phyloP scores from a whole-genome alignment of 30 jellyfish, hydroid and myxozoan genomes.

The Euphysa ruthae region DNA sequence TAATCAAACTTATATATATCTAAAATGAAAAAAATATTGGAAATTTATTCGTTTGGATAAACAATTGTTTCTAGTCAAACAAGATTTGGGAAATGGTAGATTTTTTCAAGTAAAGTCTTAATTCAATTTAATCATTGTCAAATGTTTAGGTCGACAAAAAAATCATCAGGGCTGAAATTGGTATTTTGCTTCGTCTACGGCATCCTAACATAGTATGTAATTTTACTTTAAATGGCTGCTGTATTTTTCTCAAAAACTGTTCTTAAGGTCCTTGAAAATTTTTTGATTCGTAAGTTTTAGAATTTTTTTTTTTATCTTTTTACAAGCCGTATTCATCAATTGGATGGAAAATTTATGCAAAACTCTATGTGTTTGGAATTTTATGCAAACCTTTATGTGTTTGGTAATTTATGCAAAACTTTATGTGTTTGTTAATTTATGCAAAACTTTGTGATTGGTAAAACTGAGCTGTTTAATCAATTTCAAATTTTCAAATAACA shows the following conservation, averaged over 20 bases:
- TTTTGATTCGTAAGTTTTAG: not conserved
- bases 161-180: conserved; percentile 81
- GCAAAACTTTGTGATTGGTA: not conserved
- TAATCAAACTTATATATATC: too few relatives aligned
- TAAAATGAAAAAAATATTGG: too few relatives aligned
- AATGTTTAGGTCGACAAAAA: conserved; percentile 70
- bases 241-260: not conserved
- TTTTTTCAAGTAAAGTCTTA: too few relatives aligned
- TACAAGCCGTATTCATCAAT: too few relatives aligned
- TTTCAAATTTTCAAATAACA: too few relatives aligned
- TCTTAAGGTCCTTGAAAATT: not conserved
- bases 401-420: not conserved
- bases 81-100: too few relatives aligned
- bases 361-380: too few relatives aligned
- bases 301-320: too few relatives aligned
- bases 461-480: too few relatives aligned
- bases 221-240: not conserved
- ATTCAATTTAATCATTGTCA: not conserved
- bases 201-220: conserved; percentile 76
- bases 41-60: too few relatives aligned
- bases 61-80: not conserved
- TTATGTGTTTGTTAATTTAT: not conserved
- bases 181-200: conserved; percentile 59
- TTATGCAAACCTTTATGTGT: too few relatives aligned
- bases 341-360: too few relatives aligned